phyloP scores from a whole-genome alignment of 2,113 vertebrate species.

The Tupaia chinensis region DNA sequence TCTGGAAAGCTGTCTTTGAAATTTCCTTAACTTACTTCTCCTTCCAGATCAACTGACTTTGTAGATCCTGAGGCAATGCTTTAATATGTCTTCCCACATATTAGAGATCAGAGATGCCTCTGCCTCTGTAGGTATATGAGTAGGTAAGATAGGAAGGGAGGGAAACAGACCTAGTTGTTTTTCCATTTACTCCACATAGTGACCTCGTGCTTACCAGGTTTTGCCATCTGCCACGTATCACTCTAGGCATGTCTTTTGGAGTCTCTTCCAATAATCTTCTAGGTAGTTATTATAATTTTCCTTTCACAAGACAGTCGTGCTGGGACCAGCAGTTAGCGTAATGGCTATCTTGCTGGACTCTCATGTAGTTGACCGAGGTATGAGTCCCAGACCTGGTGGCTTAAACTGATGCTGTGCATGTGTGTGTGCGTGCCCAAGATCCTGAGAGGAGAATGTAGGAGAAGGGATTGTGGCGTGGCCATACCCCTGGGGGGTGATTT shows the following conservation, averaged over 20 bases:
- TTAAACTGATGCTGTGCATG: too few species aligned
- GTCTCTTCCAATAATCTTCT: neutral
- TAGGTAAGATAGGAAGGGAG: neutral
- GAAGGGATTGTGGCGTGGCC: too few species aligned
- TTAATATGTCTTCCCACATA: neutral
- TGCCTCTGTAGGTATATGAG: neutral
- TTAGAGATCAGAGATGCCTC: neutral
- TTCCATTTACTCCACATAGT: neutral
- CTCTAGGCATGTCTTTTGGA: neutral
- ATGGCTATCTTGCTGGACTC: too few species aligned
- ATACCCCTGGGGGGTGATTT: too few species aligned
- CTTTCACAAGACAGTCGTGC: neutral
- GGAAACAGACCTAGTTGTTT: neutral
- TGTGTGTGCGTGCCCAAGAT: too few species aligned
- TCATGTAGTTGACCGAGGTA: too few species aligned
- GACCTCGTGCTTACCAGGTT: neutral
- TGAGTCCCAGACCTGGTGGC: too few species aligned
- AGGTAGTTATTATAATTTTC: too few species aligned
- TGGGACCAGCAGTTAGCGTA: too few species aligned
- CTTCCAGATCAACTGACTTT: neutral
- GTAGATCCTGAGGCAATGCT: neutral
- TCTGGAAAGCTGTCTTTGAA: neutral
- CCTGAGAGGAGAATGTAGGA: too few species aligned
- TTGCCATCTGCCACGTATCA: neutral
- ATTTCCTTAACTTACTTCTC: neutral